These are phyloP conservation scores for Acromyrmex charruanus DNA, from an alignment of 1,140 invertebrate species.

Conservation along the genomic window DNA sequence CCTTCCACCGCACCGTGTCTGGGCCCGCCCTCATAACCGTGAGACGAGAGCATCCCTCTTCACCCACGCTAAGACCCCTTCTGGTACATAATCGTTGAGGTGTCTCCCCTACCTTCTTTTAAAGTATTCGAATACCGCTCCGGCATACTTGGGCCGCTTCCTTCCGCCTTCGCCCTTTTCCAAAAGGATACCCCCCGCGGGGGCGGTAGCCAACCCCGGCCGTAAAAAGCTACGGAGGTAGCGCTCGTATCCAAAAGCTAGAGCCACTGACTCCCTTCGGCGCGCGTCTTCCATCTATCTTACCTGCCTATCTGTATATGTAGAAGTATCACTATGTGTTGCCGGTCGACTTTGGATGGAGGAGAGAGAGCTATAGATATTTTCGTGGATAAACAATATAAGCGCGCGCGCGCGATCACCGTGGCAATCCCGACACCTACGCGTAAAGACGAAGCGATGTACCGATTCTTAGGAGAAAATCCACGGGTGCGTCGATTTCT, in stretches of 20 bases:
- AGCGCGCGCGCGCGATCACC: slow-evolving; percentile 28
- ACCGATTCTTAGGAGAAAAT: slow-evolving; percentile 66
- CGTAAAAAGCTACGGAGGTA: slow-evolving; percentile 70
- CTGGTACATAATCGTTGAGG: slow-evolving; percentile 63
- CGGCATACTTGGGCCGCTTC: slow-evolving; percentile 11
- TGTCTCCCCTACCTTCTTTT: slow-evolving; percentile 32
- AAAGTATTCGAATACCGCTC: slow-evolving; percentile 51
- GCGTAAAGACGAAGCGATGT: slow-evolving; percentile 51
- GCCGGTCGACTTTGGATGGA: not conserved
- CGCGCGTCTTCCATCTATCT: not conserved
- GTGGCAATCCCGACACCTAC: slow-evolving; percentile 57
- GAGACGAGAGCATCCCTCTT: slow-evolving; percentile 80
- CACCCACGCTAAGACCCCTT: slow-evolving; percentile 70
- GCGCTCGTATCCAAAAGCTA: slow-evolving; percentile 60
- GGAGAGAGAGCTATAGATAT: not conserved
- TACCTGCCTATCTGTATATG: not conserved
- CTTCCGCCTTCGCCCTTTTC: slow-evolving; percentile 63
- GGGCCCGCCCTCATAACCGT: slow-evolving; percentile 80
- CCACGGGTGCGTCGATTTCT: slow-evolving; percentile 63
- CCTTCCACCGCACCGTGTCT: slow-evolving; percentile 61
- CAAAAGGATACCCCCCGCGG: slow-evolving; percentile 77
- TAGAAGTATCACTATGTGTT: slow-evolving; percentile 4
- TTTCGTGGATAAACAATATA: slow-evolving; percentile 37
- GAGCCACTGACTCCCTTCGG: slow-evolving; percentile 46
- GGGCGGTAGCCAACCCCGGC: slow-evolving; percentile 79